phyloP scores from a whole-genome alignment of 2,113 vertebrate species.

The Amazona vittata region DNA sequence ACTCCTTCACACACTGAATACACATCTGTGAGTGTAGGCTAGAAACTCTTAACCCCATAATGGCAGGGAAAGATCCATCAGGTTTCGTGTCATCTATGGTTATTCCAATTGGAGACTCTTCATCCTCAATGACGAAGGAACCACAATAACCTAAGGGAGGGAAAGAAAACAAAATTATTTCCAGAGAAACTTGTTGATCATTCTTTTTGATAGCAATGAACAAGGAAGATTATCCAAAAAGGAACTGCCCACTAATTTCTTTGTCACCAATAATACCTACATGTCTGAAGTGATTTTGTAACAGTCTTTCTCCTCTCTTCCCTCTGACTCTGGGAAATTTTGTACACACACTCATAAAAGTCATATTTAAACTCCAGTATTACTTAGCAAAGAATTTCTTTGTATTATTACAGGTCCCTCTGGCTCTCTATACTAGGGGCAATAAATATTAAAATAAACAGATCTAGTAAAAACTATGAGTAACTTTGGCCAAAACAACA shows the following conservation, averaged over 20 bases:
- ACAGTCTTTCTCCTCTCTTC: background rate
- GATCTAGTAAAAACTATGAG: background rate
- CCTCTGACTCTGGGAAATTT: background rate
- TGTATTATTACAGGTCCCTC: background rate
- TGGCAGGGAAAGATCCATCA: constrained; percentile 86
- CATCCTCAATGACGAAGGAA: constrained; percentile 89
- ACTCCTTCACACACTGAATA: background rate
- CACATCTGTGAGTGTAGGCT: background rate
- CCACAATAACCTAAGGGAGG: constrained; percentile 86
- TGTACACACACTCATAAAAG: background rate
- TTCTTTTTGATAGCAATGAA: background rate
- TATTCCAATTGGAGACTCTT: constrained; percentile 88
- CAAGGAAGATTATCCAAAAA: background rate
- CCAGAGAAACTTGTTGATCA: background rate
- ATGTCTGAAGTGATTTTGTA: background rate
- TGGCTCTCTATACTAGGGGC: background rate
- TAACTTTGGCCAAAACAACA: background rate
- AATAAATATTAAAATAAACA: background rate
- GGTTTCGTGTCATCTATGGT: constrained; percentile 95
- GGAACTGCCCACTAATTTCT: background rate
- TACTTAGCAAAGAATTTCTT: background rate
- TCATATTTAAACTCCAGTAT: background rate
- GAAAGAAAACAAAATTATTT: background rate
- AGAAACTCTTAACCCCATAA: constrained; percentile 89
- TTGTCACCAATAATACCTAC: background rate